phyloP scores from a whole-genome alignment of 1,140 invertebrate genomes.

The Drosophila ananassae region DNA sequence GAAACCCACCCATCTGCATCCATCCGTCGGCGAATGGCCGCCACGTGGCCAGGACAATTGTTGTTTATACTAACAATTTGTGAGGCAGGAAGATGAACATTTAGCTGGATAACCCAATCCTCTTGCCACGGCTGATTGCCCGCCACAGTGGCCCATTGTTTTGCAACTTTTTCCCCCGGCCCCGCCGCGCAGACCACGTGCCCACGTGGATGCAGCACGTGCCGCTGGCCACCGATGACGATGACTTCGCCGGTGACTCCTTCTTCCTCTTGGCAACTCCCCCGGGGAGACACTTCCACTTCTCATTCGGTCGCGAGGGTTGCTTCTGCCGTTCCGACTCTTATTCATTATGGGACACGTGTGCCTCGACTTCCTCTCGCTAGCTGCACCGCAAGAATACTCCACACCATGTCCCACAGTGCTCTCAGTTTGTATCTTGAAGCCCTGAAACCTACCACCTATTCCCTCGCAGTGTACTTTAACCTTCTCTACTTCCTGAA shows the following conservation, averaged over 20 bases:
- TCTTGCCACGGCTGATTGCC: conserved; percentile 66
- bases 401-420: not conserved
- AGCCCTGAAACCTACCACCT: too few relatives aligned
- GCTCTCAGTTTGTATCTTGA: too few relatives aligned
- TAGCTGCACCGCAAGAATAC: conserved; percentile 17
- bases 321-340: conserved; percentile 43
- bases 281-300: conserved; percentile 46
- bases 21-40: conserved; percentile 64
- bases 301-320: conserved; percentile 6
- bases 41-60: conserved; percentile 77
- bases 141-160: conserved; percentile 71
- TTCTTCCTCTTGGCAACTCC: conserved; percentile 13
- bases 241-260: conserved; percentile 52
- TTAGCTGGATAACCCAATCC: conserved; percentile 56
- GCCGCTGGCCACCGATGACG: conserved; percentile 62
- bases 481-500: conserved; percentile 1
- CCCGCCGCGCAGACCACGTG: not conserved
- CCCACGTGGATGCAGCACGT: conserved; percentile 63
- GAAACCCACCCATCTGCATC: conserved; percentile 36
- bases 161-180: conserved; percentile 35
- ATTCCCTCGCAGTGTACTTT: conserved; percentile 5
- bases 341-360: conserved; percentile 75
- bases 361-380: conserved; percentile 46
- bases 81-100: conserved; percentile 75
- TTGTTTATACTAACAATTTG: conserved; percentile 84